Evolutionary conservation across 1,140 invertebrate species (phyloP), one percentile per base, ranked within the genome.

Genomic region (Drosophila sproati): DNA sequence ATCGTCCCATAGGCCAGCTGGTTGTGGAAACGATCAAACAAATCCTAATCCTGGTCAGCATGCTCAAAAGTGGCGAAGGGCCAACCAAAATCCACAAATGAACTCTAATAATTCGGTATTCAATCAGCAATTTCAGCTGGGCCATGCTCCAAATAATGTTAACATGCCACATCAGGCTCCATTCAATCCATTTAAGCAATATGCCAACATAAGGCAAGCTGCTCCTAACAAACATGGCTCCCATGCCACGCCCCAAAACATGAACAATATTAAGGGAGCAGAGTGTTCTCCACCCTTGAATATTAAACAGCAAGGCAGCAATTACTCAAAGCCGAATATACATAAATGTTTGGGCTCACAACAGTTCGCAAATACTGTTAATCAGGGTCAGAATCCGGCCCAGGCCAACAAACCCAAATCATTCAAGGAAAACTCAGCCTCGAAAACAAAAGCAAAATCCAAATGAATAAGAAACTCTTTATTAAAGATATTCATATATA

Each of bases 181-280:
- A 2, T 63, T 71, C 8, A 71, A 71, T 56, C 51, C 41, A n/a
- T 56, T 55, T 39, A 54, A 28, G 1, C 59, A 62, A 6, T 1
- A 7, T 5, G 60, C 60, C 32, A 70, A 39, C 7, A 41, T 41
- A 12, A 4, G 0, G 5, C 50, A 43, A 43, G 10, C 41, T 3
- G 0, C 2, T 43, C 41, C 3, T 12, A 0, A n/a, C 4, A 20
- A 20, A 20, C 1, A 20, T 20, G 20, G 20, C 20, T 20, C 20
- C 20, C 20, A 20, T 20, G 20, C 20, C 20, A 20, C 20, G 20
- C 20, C 7, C 7, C 50, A 47, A 55, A 31, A 32, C 6, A 20
- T 7, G 60, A 34, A 34, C 31, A 51, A 34, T 20, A 20, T 20
- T 7, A 60, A 50, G 8, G 8, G 5, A 41, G 4, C 12, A 45